Evolutionary conservation across 2,113 vertebrate genomes (phyloP).

Genomic region (Bubo blakistoni): DNA sequence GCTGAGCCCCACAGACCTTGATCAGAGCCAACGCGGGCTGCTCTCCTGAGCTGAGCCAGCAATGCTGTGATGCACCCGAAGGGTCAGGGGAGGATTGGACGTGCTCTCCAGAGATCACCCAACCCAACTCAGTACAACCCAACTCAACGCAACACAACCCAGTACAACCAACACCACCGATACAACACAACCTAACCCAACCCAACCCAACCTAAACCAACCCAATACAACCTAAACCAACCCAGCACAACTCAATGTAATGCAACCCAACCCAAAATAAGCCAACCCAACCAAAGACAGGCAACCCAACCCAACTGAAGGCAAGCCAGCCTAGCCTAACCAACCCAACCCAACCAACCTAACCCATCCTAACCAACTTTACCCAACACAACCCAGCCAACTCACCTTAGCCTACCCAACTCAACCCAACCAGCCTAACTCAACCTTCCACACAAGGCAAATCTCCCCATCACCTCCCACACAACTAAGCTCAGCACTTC

Average conservation of each 20-base stretch:
- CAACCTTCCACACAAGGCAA: not conserved
- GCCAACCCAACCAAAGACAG: not conserved
- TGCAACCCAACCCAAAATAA: not conserved
- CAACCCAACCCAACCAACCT: not conserved
- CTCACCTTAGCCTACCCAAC: not conserved
- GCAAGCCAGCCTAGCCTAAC: too few relatives aligned
- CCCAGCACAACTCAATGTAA: not conserved
- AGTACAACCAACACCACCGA: not conserved
- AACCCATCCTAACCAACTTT: too few relatives aligned
- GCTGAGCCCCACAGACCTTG: not conserved
- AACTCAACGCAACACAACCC: not conserved
- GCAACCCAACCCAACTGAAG: not conserved
- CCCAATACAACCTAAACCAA: not conserved
- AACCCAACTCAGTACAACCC: not conserved
- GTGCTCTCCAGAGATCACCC: not conserved
- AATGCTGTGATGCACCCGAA: not conserved
- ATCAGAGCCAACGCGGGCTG: not conserved
- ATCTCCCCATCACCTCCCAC: fast-evolving
- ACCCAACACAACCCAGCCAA: not conserved
- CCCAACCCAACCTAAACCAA: not conserved
- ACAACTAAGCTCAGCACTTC: fast-evolving
- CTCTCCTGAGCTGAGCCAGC: not conserved
- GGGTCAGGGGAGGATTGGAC: not conserved
- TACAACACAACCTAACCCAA: too few relatives aligned
- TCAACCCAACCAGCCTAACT: not conserved